phyloP scores from a whole-genome alignment of 2,888 invertebrate genomes.

The Tachina fera region DNA sequence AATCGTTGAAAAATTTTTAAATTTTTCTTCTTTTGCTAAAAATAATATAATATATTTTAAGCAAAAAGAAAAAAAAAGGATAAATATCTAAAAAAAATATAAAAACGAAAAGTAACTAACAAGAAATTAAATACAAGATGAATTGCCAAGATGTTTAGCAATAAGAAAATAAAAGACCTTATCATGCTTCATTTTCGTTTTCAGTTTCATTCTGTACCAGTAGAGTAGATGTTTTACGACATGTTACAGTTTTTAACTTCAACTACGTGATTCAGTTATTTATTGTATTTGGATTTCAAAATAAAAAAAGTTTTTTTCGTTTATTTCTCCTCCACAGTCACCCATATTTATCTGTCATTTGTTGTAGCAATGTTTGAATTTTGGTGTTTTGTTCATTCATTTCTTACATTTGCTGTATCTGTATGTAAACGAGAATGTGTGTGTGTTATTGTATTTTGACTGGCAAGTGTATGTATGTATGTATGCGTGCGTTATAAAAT shows the following conservation, averaged over 20 bases:
- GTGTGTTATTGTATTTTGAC: neutral
- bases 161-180: neutral
- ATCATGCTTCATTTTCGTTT: slow-evolving; percentile 39
- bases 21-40: too few species aligned
- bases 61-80: slow-evolving; percentile 19
- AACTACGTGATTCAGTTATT: slow-evolving; percentile 68
- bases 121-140: slow-evolving; percentile 43
- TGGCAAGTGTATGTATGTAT: slow-evolving; percentile 1
- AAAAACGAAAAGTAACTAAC: slow-evolving; percentile 8
- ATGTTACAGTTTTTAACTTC: slow-evolving; percentile 70
- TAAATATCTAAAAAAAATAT: neutral
- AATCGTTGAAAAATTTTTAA: slow-evolving; percentile 28
- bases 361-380: slow-evolving; percentile 26
- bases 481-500: slow-evolving; percentile 57
- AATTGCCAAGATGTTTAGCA: slow-evolving; percentile 39
- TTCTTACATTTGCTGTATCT: neutral
- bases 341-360: slow-evolving; percentile 46
- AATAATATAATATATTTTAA: too few species aligned
- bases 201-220: slow-evolving; percentile 41
- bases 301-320: neutral
- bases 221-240: slow-evolving; percentile 64
- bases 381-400: slow-evolving; percentile 31
- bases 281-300: slow-evolving; percentile 40
- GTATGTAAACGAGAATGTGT: neutral
- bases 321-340: slow-evolving; percentile 7